These are phyloP conservation scores for Colletes gigas DNA, from an alignment of 1,140 invertebrate species.

Conservation along the genomic window DNA sequence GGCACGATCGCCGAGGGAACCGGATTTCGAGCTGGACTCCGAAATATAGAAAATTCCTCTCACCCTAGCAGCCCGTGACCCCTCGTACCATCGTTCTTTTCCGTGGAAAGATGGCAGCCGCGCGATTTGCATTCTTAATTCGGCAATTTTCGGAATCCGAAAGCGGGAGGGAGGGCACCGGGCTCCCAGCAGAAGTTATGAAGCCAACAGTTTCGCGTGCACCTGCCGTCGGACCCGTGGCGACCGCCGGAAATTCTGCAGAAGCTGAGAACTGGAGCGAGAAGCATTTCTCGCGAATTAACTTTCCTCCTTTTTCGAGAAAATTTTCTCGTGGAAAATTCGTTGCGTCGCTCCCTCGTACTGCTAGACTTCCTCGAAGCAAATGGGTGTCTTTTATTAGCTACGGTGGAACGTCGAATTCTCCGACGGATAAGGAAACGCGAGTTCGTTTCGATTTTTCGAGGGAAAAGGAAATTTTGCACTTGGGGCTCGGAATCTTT, in stretches of 20 bases:
- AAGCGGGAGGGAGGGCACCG: conserved; percentile 32
- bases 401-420: too few relatives aligned
- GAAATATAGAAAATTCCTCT: conserved; percentile 45
- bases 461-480: too few relatives aligned
- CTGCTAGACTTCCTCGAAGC: too few relatives aligned
- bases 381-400: too few relatives aligned
- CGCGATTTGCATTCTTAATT: conserved; percentile 74
- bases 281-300: background rate
- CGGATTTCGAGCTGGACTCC: conserved; percentile 31
- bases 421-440: too few relatives aligned
- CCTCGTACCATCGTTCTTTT: background rate
- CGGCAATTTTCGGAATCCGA: conserved; percentile 62
- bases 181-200: too few relatives aligned
- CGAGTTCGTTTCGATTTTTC: too few relatives aligned
- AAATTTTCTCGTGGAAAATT: background rate
- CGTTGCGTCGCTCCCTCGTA: background rate
- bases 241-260: background rate
- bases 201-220: background rate
- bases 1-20: background rate
- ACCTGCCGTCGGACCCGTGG: conserved; percentile 45
- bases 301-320: background rate
- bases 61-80: background rate
- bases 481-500: background rate
- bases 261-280: background rate
- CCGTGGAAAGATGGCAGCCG: conserved; percentile 31